Evolutionary conservation across 2,113 vertebrate species (phyloP).

Genomic region (Vombatus ursinus): DNA sequence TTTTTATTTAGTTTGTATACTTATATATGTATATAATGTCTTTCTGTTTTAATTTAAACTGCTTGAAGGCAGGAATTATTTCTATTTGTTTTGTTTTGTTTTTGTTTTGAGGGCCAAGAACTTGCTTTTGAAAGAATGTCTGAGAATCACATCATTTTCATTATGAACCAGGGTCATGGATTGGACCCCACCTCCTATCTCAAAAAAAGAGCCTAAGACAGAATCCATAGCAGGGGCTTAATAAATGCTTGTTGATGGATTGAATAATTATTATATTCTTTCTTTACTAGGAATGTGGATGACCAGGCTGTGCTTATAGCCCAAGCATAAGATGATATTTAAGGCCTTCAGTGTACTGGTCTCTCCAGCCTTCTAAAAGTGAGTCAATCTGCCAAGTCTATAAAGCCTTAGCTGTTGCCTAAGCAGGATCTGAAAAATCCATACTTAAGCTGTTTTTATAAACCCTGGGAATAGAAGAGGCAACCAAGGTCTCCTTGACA

Average conservation of each 20-base stretch:
- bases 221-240: background rate
- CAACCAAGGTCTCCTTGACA: background rate
- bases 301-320: background rate
- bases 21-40: background rate
- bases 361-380: constrained; percentile 6
- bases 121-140: constrained; percentile 28
- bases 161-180: constrained; percentile 12
- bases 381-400: background rate
- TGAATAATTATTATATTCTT: background rate
- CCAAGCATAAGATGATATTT: background rate
- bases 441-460: constrained; percentile 42
- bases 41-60: background rate
- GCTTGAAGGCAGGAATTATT: background rate
- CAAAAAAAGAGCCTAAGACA: background rate
- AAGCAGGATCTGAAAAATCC: constrained; percentile 20
- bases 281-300: background rate
- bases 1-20: background rate
- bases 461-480: background rate
- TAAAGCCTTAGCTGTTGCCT: background rate
- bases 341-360: constrained; percentile 2
- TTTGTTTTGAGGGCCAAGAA: background rate
- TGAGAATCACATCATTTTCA: background rate
- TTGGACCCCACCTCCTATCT: background rate
- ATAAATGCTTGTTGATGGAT: background rate
- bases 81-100: too few species aligned